Evolutionary conservation across 2,113 vertebrate species (phyloP).

Genomic region (Rhodinocichla rosea): DNA sequence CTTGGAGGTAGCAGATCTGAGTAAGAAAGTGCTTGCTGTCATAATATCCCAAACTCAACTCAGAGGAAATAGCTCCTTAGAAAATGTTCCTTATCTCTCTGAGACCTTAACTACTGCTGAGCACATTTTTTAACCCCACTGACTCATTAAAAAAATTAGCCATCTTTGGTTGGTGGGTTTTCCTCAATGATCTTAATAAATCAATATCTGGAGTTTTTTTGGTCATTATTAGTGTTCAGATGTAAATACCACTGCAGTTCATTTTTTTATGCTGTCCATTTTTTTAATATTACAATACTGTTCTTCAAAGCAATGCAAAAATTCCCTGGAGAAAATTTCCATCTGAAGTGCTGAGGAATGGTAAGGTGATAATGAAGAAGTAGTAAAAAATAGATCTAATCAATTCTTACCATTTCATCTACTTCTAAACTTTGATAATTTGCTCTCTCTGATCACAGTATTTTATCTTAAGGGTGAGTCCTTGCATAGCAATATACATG

Average conservation of each 20-base stretch:
- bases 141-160: not conserved
- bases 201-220: not conserved
- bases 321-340: not conserved
- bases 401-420: not conserved
- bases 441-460: not conserved
- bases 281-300: not conserved
- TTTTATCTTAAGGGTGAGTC: not conserved
- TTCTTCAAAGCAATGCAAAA: not conserved
- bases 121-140: not conserved
- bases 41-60: not conserved
- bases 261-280: not conserved
- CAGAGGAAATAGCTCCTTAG: not conserved
- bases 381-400: not conserved
- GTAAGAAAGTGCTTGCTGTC: not conserved
- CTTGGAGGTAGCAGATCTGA: not conserved
- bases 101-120: not conserved
- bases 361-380: not conserved
- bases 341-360: not conserved
- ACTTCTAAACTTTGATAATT: not conserved
- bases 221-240: not conserved
- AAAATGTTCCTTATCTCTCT: not conserved
- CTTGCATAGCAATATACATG: not conserved
- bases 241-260: not conserved
- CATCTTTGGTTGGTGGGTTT: not conserved
- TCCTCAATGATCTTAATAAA: not conserved